Evolutionary conservation across 2,797 vertebrate species (phyloP).

Genomic region (Peromyscus eremicus): DNA sequence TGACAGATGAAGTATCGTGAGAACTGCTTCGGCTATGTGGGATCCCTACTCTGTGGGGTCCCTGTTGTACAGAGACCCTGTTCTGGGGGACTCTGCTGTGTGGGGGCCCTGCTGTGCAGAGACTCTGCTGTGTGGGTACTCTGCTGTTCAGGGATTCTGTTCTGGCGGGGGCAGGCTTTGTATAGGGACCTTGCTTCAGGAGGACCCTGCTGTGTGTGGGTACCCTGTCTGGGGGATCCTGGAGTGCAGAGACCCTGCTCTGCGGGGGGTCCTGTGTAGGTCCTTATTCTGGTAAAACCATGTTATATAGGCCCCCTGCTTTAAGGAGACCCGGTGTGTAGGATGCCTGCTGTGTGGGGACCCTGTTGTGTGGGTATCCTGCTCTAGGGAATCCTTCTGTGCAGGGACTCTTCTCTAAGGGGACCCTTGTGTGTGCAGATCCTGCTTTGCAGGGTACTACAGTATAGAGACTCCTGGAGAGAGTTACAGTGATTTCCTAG

Average conservation of each 20-base stretch:
- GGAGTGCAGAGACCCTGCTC: not conserved
- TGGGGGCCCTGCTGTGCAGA: not conserved
- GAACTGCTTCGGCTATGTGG: not conserved
- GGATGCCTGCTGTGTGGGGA: not conserved
- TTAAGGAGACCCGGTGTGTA: not conserved
- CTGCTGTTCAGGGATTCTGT: not conserved
- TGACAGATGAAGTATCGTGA: too few relatives aligned
- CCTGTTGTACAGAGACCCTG: not conserved
- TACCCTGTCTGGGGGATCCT: not conserved
- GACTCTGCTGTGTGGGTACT: too few relatives aligned
- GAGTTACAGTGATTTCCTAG: fast-evolving
- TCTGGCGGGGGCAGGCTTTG: not conserved
- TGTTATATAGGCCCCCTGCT: not conserved
- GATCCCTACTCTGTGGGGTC: not conserved
- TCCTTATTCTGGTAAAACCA: not conserved
- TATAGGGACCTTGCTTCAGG: not conserved
- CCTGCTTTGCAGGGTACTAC: not conserved
- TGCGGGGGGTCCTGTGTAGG: not conserved
- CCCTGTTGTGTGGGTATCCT: not conserved
- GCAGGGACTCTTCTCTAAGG: not conserved
- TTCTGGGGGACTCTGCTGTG: not conserved
- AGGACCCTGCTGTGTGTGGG: not conserved
- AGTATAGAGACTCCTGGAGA: not conserved
- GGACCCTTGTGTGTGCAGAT: not conserved
- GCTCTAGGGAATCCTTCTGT: not conserved